Percentiles rank a stretch among this genome's conserved stretches.
Evolutionary conservation across 2,113 vertebrate species (phyloP).

Genomic region (Ceyx melanurus): DNA sequence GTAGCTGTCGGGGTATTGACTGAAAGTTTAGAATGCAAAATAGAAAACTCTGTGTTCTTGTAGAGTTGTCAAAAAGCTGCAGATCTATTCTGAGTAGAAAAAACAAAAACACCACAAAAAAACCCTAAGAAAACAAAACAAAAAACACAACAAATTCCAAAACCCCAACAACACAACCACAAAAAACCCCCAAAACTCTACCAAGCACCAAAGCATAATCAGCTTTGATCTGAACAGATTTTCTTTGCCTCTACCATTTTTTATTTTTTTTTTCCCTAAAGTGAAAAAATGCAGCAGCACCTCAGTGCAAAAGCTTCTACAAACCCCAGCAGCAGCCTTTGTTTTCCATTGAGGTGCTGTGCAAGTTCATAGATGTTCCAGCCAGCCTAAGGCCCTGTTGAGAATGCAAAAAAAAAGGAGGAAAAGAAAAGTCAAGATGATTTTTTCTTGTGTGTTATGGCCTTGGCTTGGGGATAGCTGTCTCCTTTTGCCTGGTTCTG

Average conservation of each 20-base stretch:
- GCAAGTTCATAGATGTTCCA: neutral
- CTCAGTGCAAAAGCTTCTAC: neutral
- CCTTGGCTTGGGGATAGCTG: neutral
- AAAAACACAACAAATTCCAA: too few species aligned
- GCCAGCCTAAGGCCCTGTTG: neutral
- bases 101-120: neutral
- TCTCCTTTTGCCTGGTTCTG: neutral
- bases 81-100: neutral
- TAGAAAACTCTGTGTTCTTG: neutral
- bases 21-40: neutral
- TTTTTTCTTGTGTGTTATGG: neutral
- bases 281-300: neutral
- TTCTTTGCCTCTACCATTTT: neutral
- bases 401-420: neutral
- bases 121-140: too few species aligned
- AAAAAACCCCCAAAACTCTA: neutral
- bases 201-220: neutral
- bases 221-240: neutral
- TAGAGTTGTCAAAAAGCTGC: neutral
- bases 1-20: neutral
- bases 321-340: neutral
- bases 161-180: too few species aligned
- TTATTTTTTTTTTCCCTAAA: neutral
- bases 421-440: neutral
- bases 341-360: neutral